Evolutionary conservation across 2,113 vertebrate genomes (phyloP).

Genomic region (Panthera leo): DNA sequence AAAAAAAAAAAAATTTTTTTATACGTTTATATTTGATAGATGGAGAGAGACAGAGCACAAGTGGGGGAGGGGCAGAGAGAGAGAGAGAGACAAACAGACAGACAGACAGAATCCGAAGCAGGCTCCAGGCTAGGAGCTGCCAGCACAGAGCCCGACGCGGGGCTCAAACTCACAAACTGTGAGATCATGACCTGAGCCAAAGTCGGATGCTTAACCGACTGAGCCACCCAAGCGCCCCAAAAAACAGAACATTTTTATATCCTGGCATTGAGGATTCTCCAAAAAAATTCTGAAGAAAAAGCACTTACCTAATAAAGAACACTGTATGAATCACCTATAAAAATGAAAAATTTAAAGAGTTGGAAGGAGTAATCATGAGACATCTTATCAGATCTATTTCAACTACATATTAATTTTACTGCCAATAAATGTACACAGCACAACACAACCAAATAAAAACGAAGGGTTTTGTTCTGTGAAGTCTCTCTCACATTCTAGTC

Average conservation of each 20-base stretch:
- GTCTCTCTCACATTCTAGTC: background rate
- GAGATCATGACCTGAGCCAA: no score
- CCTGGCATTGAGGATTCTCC: background rate
- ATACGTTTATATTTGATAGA: no score
- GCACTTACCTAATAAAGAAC: slow-evolving; percentile 21
- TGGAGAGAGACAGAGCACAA: no score
- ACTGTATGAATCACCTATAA: slow-evolving; percentile 20
- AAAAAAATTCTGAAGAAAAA: background rate
- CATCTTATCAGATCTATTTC: background rate
- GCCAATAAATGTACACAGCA: background rate
- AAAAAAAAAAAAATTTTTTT: no score
- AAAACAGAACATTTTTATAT: background rate
- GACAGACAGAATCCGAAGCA: no score
- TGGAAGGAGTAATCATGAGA: background rate
- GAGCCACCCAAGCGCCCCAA: no score
- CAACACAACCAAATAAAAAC: background rate
- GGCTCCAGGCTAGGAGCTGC: no score
- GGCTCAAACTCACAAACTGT: no score
- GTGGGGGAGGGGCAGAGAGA: no score
- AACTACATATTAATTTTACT: background rate
- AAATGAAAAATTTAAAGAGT: slow-evolving; percentile 19
- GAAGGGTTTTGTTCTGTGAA: background rate
- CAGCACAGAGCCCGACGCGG: no score
- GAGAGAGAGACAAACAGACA: no score
- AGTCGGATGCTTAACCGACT: no score